These are phyloP conservation scores for Oncorhynchus gorbuscha DNA, from an alignment of 2,113 vertebrate species.

Conservation along the genomic window DNA sequence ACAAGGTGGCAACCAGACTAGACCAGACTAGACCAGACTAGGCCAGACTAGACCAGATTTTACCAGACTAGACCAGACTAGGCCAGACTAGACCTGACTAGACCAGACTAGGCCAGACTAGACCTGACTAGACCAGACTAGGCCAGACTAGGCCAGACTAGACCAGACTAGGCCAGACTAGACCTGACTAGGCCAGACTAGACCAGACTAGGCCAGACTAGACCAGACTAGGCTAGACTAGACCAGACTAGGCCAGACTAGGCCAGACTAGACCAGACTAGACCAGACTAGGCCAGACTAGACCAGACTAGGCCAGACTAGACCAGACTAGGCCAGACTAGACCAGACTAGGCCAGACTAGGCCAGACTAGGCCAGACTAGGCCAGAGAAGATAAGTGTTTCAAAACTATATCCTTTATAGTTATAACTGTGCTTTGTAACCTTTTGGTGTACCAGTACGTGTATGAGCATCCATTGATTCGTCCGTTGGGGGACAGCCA, in stretches of 20 bases:
- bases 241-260: neutral
- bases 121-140: neutral
- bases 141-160: neutral
- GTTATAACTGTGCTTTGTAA: slow-evolving; percentile 31
- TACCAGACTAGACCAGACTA: neutral
- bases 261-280: no score
- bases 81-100: neutral
- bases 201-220: neutral
- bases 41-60: neutral
- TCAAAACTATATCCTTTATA: slow-evolving; percentile 13
- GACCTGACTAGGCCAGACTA: neutral
- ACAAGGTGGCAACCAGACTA: no score
- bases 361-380: neutral
- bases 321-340: neutral
- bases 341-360: neutral
- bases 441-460: slow-evolving; percentile 25
- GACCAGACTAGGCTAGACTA: neutral
- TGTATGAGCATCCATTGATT: slow-evolving; percentile 46
- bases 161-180: no score
- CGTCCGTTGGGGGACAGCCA: slow-evolving; percentile 16
- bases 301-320: neutral
- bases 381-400: neutral
- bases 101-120: neutral
- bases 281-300: neutral
- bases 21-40: neutral